These are phyloP conservation scores for Cheilosia variabilis DNA, from an alignment of 2,888 invertebrate genomes.

Conservation along the genomic window DNA sequence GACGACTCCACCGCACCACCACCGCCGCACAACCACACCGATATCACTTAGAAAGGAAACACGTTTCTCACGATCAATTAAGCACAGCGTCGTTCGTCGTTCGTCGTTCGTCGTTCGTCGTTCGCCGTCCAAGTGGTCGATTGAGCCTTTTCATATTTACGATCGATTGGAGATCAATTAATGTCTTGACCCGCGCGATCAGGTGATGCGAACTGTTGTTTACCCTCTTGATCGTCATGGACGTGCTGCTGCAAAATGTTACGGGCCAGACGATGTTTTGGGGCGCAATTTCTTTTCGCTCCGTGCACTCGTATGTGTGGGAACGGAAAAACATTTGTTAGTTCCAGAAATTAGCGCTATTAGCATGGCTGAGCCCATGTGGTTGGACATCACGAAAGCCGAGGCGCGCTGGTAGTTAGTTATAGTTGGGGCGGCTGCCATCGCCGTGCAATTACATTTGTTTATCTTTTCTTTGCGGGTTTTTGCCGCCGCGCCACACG, in stretches of 20 bases:
- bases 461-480: constrained; percentile 64
- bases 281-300: constrained; percentile 65
- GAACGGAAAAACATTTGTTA: constrained; percentile 70
- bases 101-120: constrained; percentile 1
- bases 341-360: constrained; percentile 68
- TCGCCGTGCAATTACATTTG: constrained; percentile 63
- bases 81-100: constrained; percentile 22
- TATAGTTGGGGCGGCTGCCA: constrained; percentile 50
- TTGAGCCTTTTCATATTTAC: constrained; percentile 74
- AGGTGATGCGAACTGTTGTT: constrained; percentile 71
- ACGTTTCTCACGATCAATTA: constrained; percentile 75
- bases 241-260: constrained; percentile 22
- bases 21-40: neutral
- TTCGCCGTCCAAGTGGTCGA: constrained; percentile 51
- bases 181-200: constrained; percentile 71
- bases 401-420: constrained; percentile 39
- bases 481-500: constrained; percentile 40
- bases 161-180: constrained; percentile 75
- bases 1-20: constrained; percentile 5
- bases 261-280: constrained; percentile 38
- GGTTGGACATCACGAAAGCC: constrained; percentile 44
- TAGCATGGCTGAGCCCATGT: constrained; percentile 53
- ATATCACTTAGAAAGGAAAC: constrained; percentile 70
- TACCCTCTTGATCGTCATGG: constrained; percentile 46
- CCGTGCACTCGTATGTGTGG: constrained; percentile 37